Percentiles rank a stretch among this genome's conserved stretches.
phyloP scores from a whole-genome alignment of 2,888 invertebrate genomes.

The Drosophila fulvimacula region DNA sequence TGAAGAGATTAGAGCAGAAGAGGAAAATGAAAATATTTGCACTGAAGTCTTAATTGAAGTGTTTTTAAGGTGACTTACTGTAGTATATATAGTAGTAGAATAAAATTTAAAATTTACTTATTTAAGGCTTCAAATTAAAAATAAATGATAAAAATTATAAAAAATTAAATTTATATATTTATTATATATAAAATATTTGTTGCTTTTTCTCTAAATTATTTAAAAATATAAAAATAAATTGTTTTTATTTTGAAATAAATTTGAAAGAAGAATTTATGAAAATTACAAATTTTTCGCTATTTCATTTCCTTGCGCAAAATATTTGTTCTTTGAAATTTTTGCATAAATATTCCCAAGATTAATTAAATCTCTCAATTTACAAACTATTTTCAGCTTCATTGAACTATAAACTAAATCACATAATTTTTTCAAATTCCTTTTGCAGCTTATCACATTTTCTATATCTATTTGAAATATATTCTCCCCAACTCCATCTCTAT shows the following conservation, averaged over 20 bases:
- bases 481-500: neutral
- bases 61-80: no score
- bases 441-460: constrained; percentile 3
- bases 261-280: no score
- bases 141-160: no score
- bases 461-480: neutral
- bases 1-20: neutral
- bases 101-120: no score
- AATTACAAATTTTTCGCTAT: no score
- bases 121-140: no score
- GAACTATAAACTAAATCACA: neutral
- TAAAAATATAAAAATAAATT: neutral
- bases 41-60: neutral
- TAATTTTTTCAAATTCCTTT: neutral
- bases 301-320: neutral
- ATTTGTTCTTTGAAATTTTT: neutral
- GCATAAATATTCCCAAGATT: neutral
- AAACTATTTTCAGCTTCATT: neutral
- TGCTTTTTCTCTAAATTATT: neutral
- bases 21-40: neutral
- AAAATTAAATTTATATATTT: no score
- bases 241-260: no score
- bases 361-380: neutral
- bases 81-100: no score
- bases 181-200: no score